Conservation (phyloP, 2,888 invertebrate genomes). For the Eretmocerus hayati region DNA sequence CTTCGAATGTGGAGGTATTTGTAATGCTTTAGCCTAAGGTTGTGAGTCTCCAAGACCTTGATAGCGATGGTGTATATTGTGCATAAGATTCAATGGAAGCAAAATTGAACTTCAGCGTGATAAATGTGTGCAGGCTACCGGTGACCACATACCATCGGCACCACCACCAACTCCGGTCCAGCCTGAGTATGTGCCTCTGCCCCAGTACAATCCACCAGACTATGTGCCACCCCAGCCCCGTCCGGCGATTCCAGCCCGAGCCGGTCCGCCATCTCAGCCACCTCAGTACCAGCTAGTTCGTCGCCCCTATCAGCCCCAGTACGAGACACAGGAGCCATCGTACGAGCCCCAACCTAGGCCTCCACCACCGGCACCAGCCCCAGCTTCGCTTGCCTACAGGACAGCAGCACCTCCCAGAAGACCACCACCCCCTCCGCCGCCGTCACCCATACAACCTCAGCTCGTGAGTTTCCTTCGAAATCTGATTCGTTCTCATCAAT, state of each 20-base stretch:
- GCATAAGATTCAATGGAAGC: neutral
- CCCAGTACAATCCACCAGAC: constrained; percentile 40
- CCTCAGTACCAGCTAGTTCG: constrained; percentile 38
- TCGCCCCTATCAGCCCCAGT: constrained; percentile 44
- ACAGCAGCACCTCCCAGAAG: neutral
- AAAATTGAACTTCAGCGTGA: neutral
- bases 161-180: constrained; percentile 45
- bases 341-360: constrained; percentile 27
- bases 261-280: constrained; percentile 32
- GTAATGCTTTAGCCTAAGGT: too few species aligned
- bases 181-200: constrained; percentile 40
- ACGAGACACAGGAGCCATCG: constrained; percentile 45
- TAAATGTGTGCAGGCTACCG: constrained; percentile 55
- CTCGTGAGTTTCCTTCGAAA: constrained; percentile 5
- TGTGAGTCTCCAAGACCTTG: too few species aligned
- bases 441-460: too few species aligned
- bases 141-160: constrained; percentile 63
- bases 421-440: neutral
- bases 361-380: neutral
- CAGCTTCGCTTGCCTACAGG: neutral
- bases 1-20: too few species aligned
- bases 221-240: constrained; percentile 33
- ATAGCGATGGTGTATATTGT: too few species aligned
- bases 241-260: constrained; percentile 26
- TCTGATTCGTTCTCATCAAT: too few species aligned